Evolutionary conservation across 2,113 vertebrate genomes (phyloP).

Genomic region (Talpa occidentalis): DNA sequence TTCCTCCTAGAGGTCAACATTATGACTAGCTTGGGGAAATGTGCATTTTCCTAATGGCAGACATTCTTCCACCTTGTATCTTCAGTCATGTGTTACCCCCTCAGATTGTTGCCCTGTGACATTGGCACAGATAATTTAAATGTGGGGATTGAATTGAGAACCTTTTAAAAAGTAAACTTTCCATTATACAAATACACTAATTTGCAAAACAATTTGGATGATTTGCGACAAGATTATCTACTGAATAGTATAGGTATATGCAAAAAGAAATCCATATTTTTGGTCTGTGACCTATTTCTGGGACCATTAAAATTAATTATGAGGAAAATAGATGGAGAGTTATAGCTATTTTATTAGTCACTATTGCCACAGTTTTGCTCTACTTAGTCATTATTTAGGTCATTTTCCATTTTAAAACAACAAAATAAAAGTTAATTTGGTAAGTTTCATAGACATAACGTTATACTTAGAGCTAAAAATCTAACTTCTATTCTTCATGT

Average conservation of each 20-base stretch:
- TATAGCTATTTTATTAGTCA: background rate
- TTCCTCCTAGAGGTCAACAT: fast-evolving
- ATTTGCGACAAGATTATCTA: background rate
- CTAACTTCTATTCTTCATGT: background rate
- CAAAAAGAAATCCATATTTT: conserved; percentile 2
- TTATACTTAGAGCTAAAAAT: conserved; percentile 19
- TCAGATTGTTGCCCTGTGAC: background rate
- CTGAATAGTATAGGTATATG: background rate
- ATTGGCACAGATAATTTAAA: background rate
- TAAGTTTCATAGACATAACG: background rate
- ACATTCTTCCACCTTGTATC: background rate
- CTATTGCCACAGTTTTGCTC: background rate
- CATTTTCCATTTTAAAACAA: background rate
- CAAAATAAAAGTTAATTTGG: background rate
- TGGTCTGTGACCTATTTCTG: background rate
- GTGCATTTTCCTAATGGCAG: background rate
- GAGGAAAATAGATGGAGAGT: background rate
- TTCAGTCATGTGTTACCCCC: background rate
- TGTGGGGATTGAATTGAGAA: background rate
- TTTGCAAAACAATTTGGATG: background rate
- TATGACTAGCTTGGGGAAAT: background rate
- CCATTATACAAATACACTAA: background rate
- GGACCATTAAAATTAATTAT: background rate
- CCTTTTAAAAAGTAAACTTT: conserved; percentile 2
- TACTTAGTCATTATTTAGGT: background rate